Base-by-base conservation (phyloP, 2,113 vertebrate species). In the Forbesichthys agassizii region DNA sequence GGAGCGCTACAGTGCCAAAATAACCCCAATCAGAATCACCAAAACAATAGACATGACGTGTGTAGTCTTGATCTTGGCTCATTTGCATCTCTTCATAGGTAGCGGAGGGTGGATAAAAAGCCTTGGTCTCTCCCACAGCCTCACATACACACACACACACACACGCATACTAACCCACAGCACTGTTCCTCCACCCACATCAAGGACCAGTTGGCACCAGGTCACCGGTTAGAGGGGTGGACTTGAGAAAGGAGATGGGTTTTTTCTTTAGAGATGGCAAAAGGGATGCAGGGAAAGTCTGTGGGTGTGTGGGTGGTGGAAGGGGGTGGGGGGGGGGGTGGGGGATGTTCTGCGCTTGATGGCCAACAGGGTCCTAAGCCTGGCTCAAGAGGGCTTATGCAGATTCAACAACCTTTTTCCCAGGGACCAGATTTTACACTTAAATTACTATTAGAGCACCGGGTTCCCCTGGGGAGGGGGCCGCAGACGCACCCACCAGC, bases 391-490 rank as follows among this genome's bases (percentile, higher is more conserved):
- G 90, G 93, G 93, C 91, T 93, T 96, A 95, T 96, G 96, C 90
- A 97, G 94, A 96, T 96, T 90, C 93, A 91, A 87, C 96, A 95
- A 97, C 96, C 95, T 98, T 97, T 97, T 94, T 95, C 93, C 92
- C 91, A 92, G 89, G 93, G 92, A 94, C 92, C 91, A 96, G 94
- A 95, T 95, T 96, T 97, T 94, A 95, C 94, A 96, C 94, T 95
- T 93, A 96, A 94, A 96, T 98, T 96, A 94, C 93, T 94, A 95
- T 95, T 95, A 96, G 92, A 94, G 90, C 90, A 79, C 71, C 58
- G 67, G 83, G 77, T 80, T 93, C 94, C 95, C 95, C 93, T 90
- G 55, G 91, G 88, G 86, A 53, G 90, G 86, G 83, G 62, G 73
- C 83, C 88, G 90, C 89, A 89, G 93, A 94, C 90, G 89, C 91